phyloP scores from a whole-genome alignment of 2,113 vertebrate genomes.

The Pao palembangensis region DNA sequence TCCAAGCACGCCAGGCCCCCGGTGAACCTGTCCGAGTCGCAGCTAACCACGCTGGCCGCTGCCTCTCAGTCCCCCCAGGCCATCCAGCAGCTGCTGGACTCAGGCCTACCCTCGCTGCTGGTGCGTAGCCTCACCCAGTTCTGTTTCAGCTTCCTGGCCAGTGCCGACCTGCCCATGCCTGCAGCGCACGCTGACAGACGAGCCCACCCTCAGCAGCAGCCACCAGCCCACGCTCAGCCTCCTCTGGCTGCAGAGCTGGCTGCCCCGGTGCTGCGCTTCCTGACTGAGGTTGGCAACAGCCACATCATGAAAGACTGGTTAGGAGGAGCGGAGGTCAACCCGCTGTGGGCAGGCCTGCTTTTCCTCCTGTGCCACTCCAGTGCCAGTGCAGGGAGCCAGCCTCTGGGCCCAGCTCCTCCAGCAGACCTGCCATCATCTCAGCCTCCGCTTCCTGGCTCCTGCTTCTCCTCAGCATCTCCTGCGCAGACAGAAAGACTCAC shows the following conservation, averaged over 20 bases:
- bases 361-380: slow-evolving; percentile 96
- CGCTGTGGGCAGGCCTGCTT: slow-evolving; percentile 93
- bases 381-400: slow-evolving; percentile 62
- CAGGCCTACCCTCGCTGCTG: slow-evolving; percentile 89
- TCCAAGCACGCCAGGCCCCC: slow-evolving; percentile 91
- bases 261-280: slow-evolving; percentile 91
- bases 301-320: slow-evolving; percentile 99
- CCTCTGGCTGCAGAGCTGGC: slow-evolving; percentile 89
- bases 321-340: slow-evolving; percentile 94
- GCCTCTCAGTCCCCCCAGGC: slow-evolving; percentile 95
- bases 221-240: slow-evolving; percentile 74
- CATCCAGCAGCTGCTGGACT: slow-evolving; percentile 94
- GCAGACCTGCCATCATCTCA: slow-evolving; percentile 61
- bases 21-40: slow-evolving; percentile 86
- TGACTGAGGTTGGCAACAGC: slow-evolving; percentile 96
- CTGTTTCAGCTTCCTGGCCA: slow-evolving; percentile 85
- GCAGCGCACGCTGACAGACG: slow-evolving; percentile 75
- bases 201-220: slow-evolving; percentile 58
- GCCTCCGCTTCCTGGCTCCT: slow-evolving; percentile 63
- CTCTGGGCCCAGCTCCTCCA: slow-evolving; percentile 17
- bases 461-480: slow-evolving; percentile 79
- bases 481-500: slow-evolving; percentile 80
- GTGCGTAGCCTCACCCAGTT: slow-evolving; percentile 91
- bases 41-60: slow-evolving; percentile 90
- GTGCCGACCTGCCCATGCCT: slow-evolving; percentile 81